These are phyloP conservation scores for Abramis brama DNA, from an alignment of 2,113 vertebrate species.

Conservation along the genomic window DNA sequence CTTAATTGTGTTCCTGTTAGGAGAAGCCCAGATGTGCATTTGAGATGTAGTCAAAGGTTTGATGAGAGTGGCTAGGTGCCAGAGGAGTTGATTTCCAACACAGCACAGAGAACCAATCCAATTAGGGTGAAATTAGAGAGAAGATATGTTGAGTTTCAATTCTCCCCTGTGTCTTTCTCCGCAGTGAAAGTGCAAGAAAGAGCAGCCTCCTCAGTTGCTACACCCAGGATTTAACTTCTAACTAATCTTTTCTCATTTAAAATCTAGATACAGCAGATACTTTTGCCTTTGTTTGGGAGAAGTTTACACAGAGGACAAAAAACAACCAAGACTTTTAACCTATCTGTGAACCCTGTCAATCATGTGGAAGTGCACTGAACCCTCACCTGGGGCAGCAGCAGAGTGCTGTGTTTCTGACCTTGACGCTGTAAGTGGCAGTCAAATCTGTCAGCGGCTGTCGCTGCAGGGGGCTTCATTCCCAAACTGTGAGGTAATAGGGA, in stretches of 20 bases:
- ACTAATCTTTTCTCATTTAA: background rate
- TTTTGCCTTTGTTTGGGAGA: slow-evolving; percentile 18
- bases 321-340: background rate
- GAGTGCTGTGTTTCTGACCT: slow-evolving; percentile 29
- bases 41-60: slow-evolving; percentile 60
- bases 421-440: background rate
- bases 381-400: slow-evolving; percentile 2
- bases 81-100: slow-evolving; percentile 57
- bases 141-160: slow-evolving; percentile 48
- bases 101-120: slow-evolving; percentile 54
- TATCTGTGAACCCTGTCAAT: slow-evolving; percentile 15
- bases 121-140: slow-evolving; percentile 55
- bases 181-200: slow-evolving; percentile 37
- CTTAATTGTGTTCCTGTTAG: slow-evolving; percentile 57
- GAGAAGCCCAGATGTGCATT: slow-evolving; percentile 53
- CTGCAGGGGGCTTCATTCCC: background rate
- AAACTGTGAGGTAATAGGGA: slow-evolving; percentile 10
- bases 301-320: background rate
- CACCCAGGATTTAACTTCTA: slow-evolving; percentile 28
- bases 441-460: slow-evolving; percentile 28
- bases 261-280: slow-evolving; percentile 15
- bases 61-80: slow-evolving; percentile 52
- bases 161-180: slow-evolving; percentile 41
- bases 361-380: background rate
- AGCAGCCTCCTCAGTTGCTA: slow-evolving; percentile 15